These are phyloP conservation scores for Sylvicapra grimmia DNA, from an alignment of 2,113 vertebrate genomes.

Conservation along the genomic window DNA sequence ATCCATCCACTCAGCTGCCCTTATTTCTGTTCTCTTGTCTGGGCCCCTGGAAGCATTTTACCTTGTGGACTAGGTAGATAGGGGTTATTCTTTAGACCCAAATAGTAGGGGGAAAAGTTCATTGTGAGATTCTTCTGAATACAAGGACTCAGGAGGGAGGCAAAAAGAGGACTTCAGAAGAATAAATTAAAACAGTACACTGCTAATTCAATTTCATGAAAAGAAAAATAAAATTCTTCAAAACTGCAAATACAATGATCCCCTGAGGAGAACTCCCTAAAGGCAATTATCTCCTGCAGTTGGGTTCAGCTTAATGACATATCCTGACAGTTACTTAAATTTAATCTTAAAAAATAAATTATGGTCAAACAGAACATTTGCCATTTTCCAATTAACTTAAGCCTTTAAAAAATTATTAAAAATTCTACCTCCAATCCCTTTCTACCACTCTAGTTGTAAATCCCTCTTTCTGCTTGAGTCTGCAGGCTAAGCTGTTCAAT, in stretches of 20 bases:
- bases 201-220: background rate
- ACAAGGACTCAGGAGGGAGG: background rate
- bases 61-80: background rate
- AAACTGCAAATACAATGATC: background rate
- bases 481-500: background rate
- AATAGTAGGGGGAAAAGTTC: background rate
- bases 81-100: background rate
- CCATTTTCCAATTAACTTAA: slow-evolving; percentile 3
- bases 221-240: slow-evolving; percentile 7
- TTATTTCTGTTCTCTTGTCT: background rate
- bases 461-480: background rate
- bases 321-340: slow-evolving; percentile 2
- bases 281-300: background rate
- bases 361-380: background rate
- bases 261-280: background rate
- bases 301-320: background rate
- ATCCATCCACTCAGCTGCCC: background rate
- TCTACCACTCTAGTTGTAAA: background rate
- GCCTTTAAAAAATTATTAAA: background rate
- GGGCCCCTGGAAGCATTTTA: background rate
- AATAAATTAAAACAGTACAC: background rate
- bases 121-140: background rate
- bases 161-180: background rate
- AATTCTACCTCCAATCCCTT: background rate
- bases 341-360: slow-evolving; percentile 18